Evolutionary conservation across 1,140 invertebrate species (phyloP), one percentile per base, ranked within the genome.

Genomic region (Pararge aegeria): DNA sequence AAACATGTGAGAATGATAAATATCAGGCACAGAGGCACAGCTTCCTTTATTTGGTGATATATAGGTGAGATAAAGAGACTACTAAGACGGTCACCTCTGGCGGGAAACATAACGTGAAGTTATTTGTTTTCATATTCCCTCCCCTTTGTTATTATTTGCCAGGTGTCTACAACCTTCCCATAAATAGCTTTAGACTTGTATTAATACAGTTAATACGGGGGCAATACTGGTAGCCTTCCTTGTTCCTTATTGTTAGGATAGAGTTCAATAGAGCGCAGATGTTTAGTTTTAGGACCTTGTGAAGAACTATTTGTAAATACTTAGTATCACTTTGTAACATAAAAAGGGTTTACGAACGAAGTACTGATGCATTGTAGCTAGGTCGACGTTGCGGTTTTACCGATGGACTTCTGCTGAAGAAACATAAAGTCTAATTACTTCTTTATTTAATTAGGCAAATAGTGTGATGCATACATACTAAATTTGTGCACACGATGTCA

Each of bases 131-230:
- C 63, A 72, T 72, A 68, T 64, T 55, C 66, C 44, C 64, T 71
- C 76, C 78, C 72, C 73, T 75, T 73, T 80, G 77, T 80, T 84
- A 84, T 82, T 79, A 81, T 81, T 79, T 74, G 73, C 76, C 82
- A 85, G 82, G 80, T 85, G 78, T 74, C 69, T 69, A 70, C 65
- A 67, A 67, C 66, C 62, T 66, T 62, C 67, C 63, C 75, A 79
- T 82, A 82, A 27, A 27, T 77, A 74, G 64, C 74, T 60, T 42
- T 42, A 61, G 66, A 66, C 74, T 73, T 70, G 53, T 49, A 55
- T 61, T 61, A 61, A 61, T 55, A 34, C 12, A 34, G 30, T 12
- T 34, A 12, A 34, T 34, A 12, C 12, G 30, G 30, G 10, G 4
- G 30, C 7, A 34, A 34, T n/a, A n/a, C 10, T 34, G 30, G 30